Percentiles rank a stretch among this genome's conserved stretches.
phyloP scores from a whole-genome alignment of 2,888 invertebrate species.

The Desoria tigrina region DNA sequence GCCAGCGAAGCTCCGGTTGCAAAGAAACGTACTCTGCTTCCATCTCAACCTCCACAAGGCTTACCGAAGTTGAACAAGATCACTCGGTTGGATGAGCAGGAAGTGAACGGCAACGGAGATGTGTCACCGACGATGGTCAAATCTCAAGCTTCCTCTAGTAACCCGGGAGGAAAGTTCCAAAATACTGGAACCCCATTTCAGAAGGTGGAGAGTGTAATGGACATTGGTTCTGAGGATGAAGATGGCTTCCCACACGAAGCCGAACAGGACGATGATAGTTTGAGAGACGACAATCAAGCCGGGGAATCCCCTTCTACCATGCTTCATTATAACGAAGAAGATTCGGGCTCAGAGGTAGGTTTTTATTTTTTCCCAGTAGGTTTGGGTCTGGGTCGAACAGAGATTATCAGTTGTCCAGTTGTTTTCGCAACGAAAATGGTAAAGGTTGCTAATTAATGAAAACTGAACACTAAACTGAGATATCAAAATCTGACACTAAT shows the following conservation, averaged over 20 bases:
- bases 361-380: too few relatives aligned
- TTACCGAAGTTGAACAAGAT: conserved; percentile 51
- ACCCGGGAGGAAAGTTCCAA: neutral
- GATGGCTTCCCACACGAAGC: conserved; percentile 24
- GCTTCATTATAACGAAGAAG: conserved; percentile 15
- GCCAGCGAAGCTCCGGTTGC: too few relatives aligned
- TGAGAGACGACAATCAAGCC: conserved; percentile 24
- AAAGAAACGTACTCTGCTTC: too few relatives aligned
- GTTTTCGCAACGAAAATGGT: too few relatives aligned
- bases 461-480: too few relatives aligned
- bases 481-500: too few relatives aligned
- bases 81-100: conserved; percentile 39
- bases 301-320: neutral
- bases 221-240: conserved; percentile 28
- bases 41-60: conserved; percentile 23
- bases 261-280: conserved; percentile 12
- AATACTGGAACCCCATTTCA: neutral
- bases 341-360: conserved; percentile 38
- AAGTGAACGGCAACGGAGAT: conserved; percentile 28
- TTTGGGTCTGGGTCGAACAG: neutral
- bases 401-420: too few relatives aligned
- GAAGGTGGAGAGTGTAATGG: neutral
- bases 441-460: too few relatives aligned
- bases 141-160: neutral
- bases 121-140: conserved; percentile 2